A percentile compares a stretch with the other conserved stretches of the same genome.
Evolutionary conservation across 2,888 invertebrate genomes (phyloP).

Genomic region (Latrodectus hesperus): DNA sequence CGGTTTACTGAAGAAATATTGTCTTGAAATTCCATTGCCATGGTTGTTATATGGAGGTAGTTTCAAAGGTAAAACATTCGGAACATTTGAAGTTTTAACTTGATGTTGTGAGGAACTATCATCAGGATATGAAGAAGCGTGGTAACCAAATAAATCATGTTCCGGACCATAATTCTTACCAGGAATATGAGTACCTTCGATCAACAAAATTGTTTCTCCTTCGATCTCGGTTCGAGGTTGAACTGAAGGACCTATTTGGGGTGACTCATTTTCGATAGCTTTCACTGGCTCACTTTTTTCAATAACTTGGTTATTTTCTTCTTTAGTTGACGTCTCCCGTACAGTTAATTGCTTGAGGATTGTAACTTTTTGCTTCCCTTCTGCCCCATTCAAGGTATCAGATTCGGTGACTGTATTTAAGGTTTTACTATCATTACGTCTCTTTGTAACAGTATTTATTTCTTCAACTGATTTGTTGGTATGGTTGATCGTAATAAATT

Average conservation of each 20-base stretch:
- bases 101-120: neutral
- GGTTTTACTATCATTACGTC: neutral
- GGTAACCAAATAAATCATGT: conserved; percentile 44
- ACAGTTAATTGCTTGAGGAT: conserved; percentile 30
- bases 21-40: conserved; percentile 32
- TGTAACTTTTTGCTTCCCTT: conserved; percentile 34
- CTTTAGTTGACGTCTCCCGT: conserved; percentile 36
- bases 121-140: conserved; percentile 3
- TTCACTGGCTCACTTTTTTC: neutral
- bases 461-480: neutral
- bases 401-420: neutral
- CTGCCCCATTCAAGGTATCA: neutral
- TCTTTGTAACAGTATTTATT: neutral
- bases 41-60: conserved; percentile 16
- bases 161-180: conserved; percentile 42
- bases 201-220: conserved; percentile 29
- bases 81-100: neutral
- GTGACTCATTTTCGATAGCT: too few species aligned
- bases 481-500: neutral
- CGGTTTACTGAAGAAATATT: conserved; percentile 22
- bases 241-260: too few species aligned
- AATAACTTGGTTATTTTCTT: conserved; percentile 34
- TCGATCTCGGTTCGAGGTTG: conserved; percentile 10
- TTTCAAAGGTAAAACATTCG: neutral
- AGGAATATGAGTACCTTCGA: conserved; percentile 48